Evolutionary conservation across 2,113 vertebrate species (phyloP).

Genomic region (Nesospiza acunhae): DNA sequence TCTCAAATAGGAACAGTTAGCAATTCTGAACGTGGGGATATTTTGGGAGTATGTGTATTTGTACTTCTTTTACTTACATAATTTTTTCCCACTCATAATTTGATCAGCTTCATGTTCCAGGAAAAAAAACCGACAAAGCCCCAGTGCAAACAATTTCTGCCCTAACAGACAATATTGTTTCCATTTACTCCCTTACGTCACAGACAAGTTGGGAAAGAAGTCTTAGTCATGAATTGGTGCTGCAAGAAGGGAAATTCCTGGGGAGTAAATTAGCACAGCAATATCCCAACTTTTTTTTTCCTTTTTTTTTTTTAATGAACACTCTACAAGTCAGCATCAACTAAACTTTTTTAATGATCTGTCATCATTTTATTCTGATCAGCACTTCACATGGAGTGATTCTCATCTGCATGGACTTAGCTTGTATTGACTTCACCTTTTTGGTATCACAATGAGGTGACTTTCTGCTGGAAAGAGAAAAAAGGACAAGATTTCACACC

Average conservation of each 20-base stretch:
- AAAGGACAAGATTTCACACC: neutral
- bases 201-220: neutral
- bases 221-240: neutral
- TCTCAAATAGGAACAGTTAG: neutral
- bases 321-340: neutral
- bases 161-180: neutral
- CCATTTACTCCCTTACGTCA: constrained; percentile 16
- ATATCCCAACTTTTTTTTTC: neutral
- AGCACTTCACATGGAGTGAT: neutral
- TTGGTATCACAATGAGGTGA: neutral
- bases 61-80: neutral
- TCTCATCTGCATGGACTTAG: neutral
- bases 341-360: neutral
- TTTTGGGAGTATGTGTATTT: neutral
- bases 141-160: neutral
- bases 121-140: neutral
- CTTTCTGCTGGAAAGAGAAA: neutral
- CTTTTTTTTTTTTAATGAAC: neutral
- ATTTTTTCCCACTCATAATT: neutral
- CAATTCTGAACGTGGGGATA: neutral
- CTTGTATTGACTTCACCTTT: neutral
- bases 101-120: neutral
- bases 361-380: neutral
- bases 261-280: neutral
- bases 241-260: constrained; percentile 10